A percentile compares a stretch with the other conserved stretches of the same genome.
phyloP scores from a whole-genome alignment of 2,113 vertebrate species.

The Dendrocopos noguchii region DNA sequence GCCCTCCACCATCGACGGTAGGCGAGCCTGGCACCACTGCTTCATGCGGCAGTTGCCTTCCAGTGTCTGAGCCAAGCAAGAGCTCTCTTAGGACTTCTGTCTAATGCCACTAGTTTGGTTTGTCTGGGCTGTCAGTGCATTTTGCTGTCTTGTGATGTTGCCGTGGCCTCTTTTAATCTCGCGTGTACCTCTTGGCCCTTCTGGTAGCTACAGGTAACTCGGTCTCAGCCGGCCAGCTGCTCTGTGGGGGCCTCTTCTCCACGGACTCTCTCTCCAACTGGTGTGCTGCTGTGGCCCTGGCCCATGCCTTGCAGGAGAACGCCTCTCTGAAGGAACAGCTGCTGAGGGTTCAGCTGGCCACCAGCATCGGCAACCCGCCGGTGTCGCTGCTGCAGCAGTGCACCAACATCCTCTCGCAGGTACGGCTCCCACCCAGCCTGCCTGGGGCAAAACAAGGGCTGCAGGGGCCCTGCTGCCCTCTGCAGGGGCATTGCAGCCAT shows the following conservation, averaged over 20 bases:
- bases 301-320: constrained; percentile 94
- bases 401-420: constrained; percentile 99
- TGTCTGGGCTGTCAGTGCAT: not conserved
- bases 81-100: not conserved
- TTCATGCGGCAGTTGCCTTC: not conserved
- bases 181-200: not conserved
- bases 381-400: constrained; percentile 97
- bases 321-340: constrained; percentile 94
- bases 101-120: fast-evolving
- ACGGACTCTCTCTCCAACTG: constrained; percentile 96
- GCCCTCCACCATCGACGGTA: constrained; percentile 97
- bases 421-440: not conserved
- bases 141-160: not conserved
- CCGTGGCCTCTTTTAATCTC: not conserved
- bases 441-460: fast-evolving
- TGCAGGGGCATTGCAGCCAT: too few species aligned
- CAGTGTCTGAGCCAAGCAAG: not conserved
- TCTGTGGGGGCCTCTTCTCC: constrained; percentile 96
- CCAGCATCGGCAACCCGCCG: constrained; percentile 93
- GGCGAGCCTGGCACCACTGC: not conserved
- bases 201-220: constrained; percentile 87
- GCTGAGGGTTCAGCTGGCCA: constrained; percentile 94
- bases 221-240: constrained; percentile 92
- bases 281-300: constrained; percentile 95
- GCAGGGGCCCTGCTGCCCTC: too few species aligned